These are phyloP conservation scores for Perizoma affinitatum DNA, from an alignment of 2,888 invertebrate genomes.

Conservation along the genomic window DNA sequence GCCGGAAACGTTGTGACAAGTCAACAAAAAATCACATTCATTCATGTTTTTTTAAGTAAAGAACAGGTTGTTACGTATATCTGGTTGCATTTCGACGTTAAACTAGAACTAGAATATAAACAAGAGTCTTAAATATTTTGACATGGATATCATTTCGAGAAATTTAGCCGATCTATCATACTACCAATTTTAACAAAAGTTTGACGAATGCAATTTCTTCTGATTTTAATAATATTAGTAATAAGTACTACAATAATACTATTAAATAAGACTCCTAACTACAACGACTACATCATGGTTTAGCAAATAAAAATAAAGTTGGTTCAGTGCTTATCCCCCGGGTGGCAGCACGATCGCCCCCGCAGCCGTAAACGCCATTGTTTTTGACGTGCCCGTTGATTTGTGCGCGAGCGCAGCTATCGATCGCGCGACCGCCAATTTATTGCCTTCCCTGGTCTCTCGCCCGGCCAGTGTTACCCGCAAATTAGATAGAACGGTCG, in stretches of 20 bases:
- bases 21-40: slow-evolving; percentile 80
- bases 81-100: slow-evolving; percentile 28
- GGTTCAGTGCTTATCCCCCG: slow-evolving; percentile 63
- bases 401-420: slow-evolving; percentile 73
- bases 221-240: background rate
- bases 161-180: slow-evolving; percentile 1
- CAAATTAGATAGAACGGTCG: slow-evolving; percentile 68
- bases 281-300: too few relatives aligned
- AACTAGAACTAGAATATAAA: slow-evolving; percentile 26
- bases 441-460: slow-evolving; percentile 68
- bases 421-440: slow-evolving; percentile 68
- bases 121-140: slow-evolving; percentile 19
- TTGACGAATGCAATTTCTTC: background rate
- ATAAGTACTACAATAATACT: background rate
- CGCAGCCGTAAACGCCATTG: slow-evolving; percentile 70
- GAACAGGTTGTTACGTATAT: slow-evolving; percentile 58
- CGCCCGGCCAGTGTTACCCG: slow-evolving; percentile 55
- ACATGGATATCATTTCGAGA: slow-evolving; percentile 11
- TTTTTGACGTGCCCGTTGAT: slow-evolving; percentile 75
- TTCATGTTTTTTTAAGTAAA: slow-evolving; percentile 68
- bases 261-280: too few relatives aligned
- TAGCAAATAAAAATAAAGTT: slow-evolving; percentile 33
- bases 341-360: slow-evolving; percentile 72
- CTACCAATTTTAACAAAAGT: background rate
- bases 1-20: slow-evolving; percentile 81